Conservation (phyloP, 2,888 invertebrate genomes). For the Synanthedon vespiformis region DNA sequence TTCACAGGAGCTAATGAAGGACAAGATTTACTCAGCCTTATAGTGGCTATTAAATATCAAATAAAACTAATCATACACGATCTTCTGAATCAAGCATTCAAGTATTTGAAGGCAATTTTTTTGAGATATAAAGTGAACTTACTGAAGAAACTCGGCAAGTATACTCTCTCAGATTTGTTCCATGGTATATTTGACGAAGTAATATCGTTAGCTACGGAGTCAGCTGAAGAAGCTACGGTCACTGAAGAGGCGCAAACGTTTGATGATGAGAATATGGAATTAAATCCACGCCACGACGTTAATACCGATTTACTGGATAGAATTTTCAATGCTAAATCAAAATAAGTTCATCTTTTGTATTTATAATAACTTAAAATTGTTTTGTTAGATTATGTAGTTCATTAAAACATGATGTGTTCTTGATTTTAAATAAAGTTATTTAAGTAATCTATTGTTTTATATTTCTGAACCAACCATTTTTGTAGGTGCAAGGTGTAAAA, state of each 20-base stretch:
- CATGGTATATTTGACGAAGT: slow-evolving; percentile 26
- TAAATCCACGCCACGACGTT: too few species aligned
- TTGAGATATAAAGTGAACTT: slow-evolving; percentile 28
- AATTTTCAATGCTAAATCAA: too few species aligned
- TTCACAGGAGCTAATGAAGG: slow-evolving; percentile 3
- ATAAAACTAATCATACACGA: slow-evolving; percentile 29
- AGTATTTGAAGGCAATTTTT: slow-evolving; percentile 18
- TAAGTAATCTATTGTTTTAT: too few species aligned
- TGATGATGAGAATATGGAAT: too few species aligned
- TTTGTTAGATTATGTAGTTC: too few species aligned
- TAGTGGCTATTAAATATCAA: slow-evolving; percentile 25
- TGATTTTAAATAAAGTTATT: too few species aligned
- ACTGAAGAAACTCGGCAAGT: slow-evolving; percentile 26
- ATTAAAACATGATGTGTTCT: too few species aligned
- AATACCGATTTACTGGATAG: too few species aligned
- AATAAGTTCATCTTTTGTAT: too few species aligned
- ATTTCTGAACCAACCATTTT: too few species aligned
- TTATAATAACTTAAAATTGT: too few species aligned
- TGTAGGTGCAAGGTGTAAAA: too few species aligned
- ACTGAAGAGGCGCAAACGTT: background rate
- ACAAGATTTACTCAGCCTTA: background rate
- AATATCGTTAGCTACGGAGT: slow-evolving; percentile 13
- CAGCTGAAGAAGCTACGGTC: background rate
- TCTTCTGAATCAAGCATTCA: slow-evolving; percentile 17
- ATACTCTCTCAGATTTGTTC: slow-evolving; percentile 31